These are phyloP conservation scores for Synanceia verrucosa DNA, from an alignment of 2,797 vertebrate species.

Conservation along the genomic window DNA sequence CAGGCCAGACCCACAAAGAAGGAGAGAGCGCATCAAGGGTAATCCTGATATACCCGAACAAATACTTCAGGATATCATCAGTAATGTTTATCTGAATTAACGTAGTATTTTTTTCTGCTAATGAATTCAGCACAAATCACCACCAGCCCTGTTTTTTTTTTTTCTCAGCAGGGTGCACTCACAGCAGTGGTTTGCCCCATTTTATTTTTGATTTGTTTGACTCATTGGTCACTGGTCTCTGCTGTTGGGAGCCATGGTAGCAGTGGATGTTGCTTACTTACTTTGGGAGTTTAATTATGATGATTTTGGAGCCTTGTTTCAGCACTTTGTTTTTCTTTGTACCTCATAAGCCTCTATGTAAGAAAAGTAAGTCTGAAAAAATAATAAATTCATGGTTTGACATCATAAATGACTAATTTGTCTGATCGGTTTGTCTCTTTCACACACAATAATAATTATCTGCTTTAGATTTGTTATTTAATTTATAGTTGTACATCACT, in stretches of 20 bases:
- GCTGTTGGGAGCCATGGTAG: constrained; percentile 59
- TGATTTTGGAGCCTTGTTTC: constrained; percentile 76
- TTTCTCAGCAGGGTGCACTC: constrained; percentile 25
- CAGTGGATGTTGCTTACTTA: constrained; percentile 61
- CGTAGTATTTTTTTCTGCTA: neutral
- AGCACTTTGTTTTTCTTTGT: constrained; percentile 84
- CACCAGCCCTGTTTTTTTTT: constrained; percentile 34
- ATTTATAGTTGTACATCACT: neutral
- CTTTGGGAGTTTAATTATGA: constrained; percentile 64
- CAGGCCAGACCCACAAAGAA: neutral
- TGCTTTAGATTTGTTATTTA: neutral
- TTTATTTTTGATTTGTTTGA: constrained; percentile 29
- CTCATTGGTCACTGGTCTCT: constrained; percentile 61
- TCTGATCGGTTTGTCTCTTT: neutral
- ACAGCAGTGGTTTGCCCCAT: constrained; percentile 38
- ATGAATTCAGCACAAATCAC: constrained; percentile 69
- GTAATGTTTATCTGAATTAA: neutral
- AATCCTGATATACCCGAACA: constrained; percentile 1
- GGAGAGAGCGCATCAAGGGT: neutral
- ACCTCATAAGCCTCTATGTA: constrained; percentile 83
- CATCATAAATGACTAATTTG: constrained; percentile 31
- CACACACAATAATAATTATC: neutral
- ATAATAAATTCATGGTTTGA: constrained; percentile 81
- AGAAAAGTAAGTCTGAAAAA: constrained; percentile 71
- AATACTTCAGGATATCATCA: neutral